Evolutionary conservation across 2,888 invertebrate genomes (phyloP).

Genomic region (Drosophila seclusa): DNA sequence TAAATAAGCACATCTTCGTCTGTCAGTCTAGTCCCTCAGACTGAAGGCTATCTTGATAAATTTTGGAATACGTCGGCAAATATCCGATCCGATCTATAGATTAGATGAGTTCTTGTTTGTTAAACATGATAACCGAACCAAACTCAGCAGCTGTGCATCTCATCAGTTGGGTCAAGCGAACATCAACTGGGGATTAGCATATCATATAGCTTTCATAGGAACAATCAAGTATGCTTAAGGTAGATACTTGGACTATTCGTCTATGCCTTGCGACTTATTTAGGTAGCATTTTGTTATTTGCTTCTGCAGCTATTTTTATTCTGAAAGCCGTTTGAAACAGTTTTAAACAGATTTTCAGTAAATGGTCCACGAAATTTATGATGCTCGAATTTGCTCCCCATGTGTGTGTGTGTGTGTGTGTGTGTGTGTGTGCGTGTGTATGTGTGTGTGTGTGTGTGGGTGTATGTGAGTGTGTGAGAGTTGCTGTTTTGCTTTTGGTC

Average conservation of each 20-base stretch:
- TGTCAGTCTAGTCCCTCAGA: neutral
- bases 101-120: neutral
- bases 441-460: slow-evolving; percentile 7
- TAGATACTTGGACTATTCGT: slow-evolving; percentile 40
- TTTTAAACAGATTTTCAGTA: slow-evolving; percentile 55
- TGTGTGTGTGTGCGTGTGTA: slow-evolving; percentile 12
- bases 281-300: slow-evolving; percentile 12
- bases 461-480: slow-evolving; percentile 17
- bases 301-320: slow-evolving; percentile 43
- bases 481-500: slow-evolving; percentile 52
- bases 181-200: neutral
- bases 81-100: neutral
- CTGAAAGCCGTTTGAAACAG: slow-evolving; percentile 65
- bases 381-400: slow-evolving; percentile 59
- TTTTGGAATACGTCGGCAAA: neutral
- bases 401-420: neutral
- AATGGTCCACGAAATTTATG: slow-evolving; percentile 65
- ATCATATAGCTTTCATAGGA: neutral
- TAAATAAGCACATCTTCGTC: neutral
- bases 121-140: neutral
- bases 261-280: slow-evolving; percentile 41
- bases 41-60: neutral
- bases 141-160: neutral
- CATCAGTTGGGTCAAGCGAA: neutral
- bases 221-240: neutral